phyloP scores from a whole-genome alignment of 2,888 invertebrate genomes.

The Agrypnus murinus region DNA sequence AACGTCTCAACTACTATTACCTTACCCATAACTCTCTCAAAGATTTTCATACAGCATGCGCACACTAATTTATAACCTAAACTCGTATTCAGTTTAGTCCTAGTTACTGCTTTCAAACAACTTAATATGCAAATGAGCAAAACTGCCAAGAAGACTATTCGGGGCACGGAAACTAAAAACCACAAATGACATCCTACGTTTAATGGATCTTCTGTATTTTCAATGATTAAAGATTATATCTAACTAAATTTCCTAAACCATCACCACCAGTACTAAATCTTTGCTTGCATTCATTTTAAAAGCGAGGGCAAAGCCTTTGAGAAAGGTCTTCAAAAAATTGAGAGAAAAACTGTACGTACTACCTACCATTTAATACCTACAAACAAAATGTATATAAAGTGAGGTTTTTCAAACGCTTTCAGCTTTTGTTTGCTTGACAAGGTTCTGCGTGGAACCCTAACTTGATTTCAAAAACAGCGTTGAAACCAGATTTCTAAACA shows the following conservation, averaged over 20 bases:
- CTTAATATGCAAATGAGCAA: slow-evolving; percentile 34
- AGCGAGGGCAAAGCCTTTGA: neutral
- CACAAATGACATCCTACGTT: slow-evolving; percentile 6
- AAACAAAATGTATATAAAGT: neutral
- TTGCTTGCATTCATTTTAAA: neutral
- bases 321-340: too few relatives aligned
- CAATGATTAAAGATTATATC: neutral
- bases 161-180: slow-evolving; percentile 18
- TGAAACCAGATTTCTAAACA: slow-evolving; percentile 11
- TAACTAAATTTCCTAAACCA: neutral
- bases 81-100: slow-evolving; percentile 24
- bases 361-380: neutral
- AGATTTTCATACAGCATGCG: slow-evolving; percentile 6
- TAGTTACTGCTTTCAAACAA: slow-evolving; percentile 28
- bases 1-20: too few relatives aligned
- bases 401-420: neutral
- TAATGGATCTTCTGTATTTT: slow-evolving; percentile 10
- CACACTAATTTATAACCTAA: slow-evolving; percentile 29
- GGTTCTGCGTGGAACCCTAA: slow-evolving; percentile 6
- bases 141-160: slow-evolving; percentile 32
- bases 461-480: slow-evolving; percentile 12
- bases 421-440: slow-evolving; percentile 2
- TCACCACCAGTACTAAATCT: neutral
- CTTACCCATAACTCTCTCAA: neutral
- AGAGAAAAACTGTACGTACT: too few relatives aligned